phyloP scores from a whole-genome alignment of 2,113 vertebrate species.

The Zingel zingel region DNA sequence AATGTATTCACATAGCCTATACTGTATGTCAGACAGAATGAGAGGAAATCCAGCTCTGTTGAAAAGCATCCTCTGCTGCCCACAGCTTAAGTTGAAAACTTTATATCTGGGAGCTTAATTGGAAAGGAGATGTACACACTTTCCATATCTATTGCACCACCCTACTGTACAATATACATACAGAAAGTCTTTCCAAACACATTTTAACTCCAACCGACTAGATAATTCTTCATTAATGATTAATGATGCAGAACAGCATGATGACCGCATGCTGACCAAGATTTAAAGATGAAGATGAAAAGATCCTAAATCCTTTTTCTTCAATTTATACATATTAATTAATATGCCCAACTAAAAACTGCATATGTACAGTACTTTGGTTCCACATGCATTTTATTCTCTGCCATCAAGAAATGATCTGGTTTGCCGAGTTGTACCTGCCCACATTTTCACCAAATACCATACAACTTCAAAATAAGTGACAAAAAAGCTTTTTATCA shows the following conservation, averaged over 20 bases:
- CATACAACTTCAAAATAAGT: background rate
- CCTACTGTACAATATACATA: too few relatives aligned
- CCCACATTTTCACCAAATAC: background rate
- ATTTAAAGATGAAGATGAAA: background rate
- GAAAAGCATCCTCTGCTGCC: constrained; percentile 59
- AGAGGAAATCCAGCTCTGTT: constrained; percentile 55
- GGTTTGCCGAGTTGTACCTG: background rate
- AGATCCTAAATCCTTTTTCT: background rate
- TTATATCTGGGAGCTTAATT: constrained; percentile 68
- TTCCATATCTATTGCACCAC: background rate
- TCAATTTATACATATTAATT: background rate
- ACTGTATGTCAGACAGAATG: constrained; percentile 53
- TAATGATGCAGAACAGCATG: background rate
- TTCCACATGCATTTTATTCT: background rate
- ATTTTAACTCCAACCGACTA: background rate
- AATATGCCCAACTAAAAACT: background rate
- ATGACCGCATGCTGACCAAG: background rate
- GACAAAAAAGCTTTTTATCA: background rate
- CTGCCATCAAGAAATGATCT: background rate
- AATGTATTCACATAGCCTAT: constrained; percentile 53
- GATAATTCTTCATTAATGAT: background rate
- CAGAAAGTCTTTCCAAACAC: too few relatives aligned
- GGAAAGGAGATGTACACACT: constrained; percentile 61
- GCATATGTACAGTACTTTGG: background rate
- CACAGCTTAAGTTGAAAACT: constrained; percentile 62